Base-by-base conservation (phyloP, 2,888 invertebrate species). In the Pseudococcus longispinus region DNA sequence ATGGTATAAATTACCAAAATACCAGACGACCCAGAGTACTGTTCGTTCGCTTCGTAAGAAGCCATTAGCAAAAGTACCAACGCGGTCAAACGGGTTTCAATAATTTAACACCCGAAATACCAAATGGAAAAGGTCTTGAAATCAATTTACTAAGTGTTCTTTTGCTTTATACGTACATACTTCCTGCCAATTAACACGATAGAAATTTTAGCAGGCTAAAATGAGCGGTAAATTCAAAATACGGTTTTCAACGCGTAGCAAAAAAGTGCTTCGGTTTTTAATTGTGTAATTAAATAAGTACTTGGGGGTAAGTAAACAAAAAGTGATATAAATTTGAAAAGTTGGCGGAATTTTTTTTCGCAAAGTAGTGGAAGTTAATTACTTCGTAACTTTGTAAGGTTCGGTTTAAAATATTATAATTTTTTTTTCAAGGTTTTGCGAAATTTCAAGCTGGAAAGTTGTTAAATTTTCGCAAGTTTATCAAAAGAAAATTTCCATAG, bases 81-180 rank as follows among this genome's bases (percentile, higher is more conserved):
- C 70, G 29, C 15, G 70, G 29, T 70, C 70, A 70, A 70, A 70
- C 70, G 70, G 70, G 70, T 70, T 70, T 26, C 70, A 29, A 70
- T 70, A 70, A 29, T 70, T 70, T 29, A 70, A 70, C 70, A 29
- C 29, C 44, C 60, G n/a, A 60, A 60, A 23, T 55, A 60, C 23
- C 29, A 29, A 70, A 70, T 70, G 70, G 29, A 70, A 70, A 70
- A 70, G 70, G 70, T 70, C 70, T 70, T 70, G 29, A 29, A 70
- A 70, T 70, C 70, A 70, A 70, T 70, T 70, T 32, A 70, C 70
- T 70, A 70, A 70, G 70, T 70, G 70, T 70, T 70, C 70, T 29
- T 70, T 70, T 29, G 1, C 23, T 60, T 9, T 23, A 20, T 18
- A 18, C 15, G 70, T 70, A 60, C 23, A 23, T 23, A 60, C 23